Base-by-base conservation (phyloP, 2,797 vertebrate genomes). In the Mus spretus region DNA sequence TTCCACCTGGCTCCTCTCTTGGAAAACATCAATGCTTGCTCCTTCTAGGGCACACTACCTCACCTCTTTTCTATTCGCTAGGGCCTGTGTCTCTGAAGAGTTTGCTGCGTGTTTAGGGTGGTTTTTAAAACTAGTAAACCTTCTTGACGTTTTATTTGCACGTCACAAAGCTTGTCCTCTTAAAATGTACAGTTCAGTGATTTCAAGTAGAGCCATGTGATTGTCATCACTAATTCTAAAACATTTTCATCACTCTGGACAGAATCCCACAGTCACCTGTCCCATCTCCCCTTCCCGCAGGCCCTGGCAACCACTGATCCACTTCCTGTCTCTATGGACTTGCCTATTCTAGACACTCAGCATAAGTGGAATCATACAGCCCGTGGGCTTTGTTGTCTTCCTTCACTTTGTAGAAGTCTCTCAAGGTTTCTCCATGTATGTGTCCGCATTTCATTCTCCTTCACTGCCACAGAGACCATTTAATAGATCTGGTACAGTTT, bases 401-500 rank as follows among this genome's bases (percentile, higher is more conserved):
- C 72, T 70, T 89, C 47, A 9, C 61, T 40, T 15, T 40, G 59
- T 20, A 37, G 55, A 15, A 53, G 10, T 34, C 57, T 65, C 55
- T 24, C 57, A 82, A 79, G 26, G 75, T 74, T 90, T 44, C 20
- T 55, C 37, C 55, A 12, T 0, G 63, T 14, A 17, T 1, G 0
- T 53, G 17, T 47, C 75, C 14, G 47, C 44, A 59, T 53, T 26
- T 50, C 40, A 47, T 24, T 61, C 77, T 82, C 84, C 59, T 70
- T 89, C 53, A n/a, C 40, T 40, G 90, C 47, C 83, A 63, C 72
- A 74, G 40, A 37, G 19, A 81, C 70, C 65, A 50, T 0, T 4
- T 70, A 70, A 4, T 3, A 31, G 40, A 77, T 6, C 40, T 0
- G 15, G 24, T 15, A 53, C 13, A 1, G 40, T n/a, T 22, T 7